A percentile compares a stretch with the other conserved stretches of the same genome.
phyloP scores from a whole-genome alignment of 1,140 invertebrate species.

The Maniola jurtina region DNA sequence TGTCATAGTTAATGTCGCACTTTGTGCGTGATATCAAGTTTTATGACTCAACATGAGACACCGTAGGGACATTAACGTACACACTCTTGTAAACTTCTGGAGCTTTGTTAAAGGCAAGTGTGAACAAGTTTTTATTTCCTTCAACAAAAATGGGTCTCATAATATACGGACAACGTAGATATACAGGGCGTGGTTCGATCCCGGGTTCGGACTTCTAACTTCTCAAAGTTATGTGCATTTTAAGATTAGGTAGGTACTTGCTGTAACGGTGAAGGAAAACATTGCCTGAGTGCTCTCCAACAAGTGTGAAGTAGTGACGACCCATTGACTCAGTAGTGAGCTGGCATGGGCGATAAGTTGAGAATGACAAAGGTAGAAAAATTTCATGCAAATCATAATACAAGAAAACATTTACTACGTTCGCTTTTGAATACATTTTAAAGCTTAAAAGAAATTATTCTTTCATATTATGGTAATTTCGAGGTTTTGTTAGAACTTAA shows the following conservation, averaged over 20 bases:
- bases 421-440: constrained; percentile 10
- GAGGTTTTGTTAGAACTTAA: constrained; percentile 19
- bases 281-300: too few relatives aligned
- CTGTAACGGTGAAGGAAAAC: too few relatives aligned
- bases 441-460: constrained; percentile 11
- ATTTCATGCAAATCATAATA: constrained; percentile 1
- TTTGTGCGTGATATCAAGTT: background rate
- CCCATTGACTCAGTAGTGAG: too few relatives aligned
- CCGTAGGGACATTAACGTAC: background rate
- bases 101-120: background rate
- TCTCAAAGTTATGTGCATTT: too few relatives aligned
- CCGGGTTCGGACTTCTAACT: too few relatives aligned
- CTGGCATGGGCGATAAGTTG: too few relatives aligned
- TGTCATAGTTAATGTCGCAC: background rate
- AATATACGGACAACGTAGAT: too few relatives aligned
- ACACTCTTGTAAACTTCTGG: background rate
- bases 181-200: too few relatives aligned
- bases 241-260: too few relatives aligned
- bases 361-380: background rate
- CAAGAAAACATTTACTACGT: constrained; percentile 1
- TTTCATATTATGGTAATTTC: constrained; percentile 19
- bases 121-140: background rate
- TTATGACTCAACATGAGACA: background rate
- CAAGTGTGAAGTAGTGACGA: too few relatives aligned
- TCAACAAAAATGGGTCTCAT: too few relatives aligned